Conservation (phyloP, 2,113 vertebrate genomes). For the Capra hircus region DNA sequence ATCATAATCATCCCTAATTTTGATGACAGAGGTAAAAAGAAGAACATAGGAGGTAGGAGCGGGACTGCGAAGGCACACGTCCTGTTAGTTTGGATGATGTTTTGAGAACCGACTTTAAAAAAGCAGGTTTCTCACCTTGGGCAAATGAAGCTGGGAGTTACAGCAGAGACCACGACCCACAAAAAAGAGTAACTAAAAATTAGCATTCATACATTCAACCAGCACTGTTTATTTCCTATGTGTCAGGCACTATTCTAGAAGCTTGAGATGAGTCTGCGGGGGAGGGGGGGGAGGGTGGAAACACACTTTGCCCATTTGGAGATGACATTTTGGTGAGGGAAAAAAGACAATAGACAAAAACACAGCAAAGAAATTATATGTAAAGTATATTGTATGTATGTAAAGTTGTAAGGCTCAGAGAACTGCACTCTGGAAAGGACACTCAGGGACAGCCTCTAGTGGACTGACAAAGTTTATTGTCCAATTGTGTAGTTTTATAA, state of each 20-base stretch:
- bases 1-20: neutral
- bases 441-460: no score
- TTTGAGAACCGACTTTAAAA: neutral
- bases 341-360: neutral
- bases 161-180: neutral
- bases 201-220: neutral
- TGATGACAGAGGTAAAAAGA: neutral
- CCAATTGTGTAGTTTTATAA: no score
- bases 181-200: neutral
- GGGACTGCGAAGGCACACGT: neutral
- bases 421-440: no score
- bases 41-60: neutral
- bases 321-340: neutral
- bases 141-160: neutral
- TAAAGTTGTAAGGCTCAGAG: neutral
- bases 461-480: no score
- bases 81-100: neutral
- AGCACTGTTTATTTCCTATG: neutral
- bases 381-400: neutral
- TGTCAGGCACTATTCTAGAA: neutral
- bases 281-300: no score
- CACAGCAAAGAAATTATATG: neutral
- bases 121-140: neutral
- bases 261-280: neutral
- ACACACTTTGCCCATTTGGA: neutral